A percentile compares a stretch with the other conserved stretches of the same genome.
Conservation (phyloP, 2,888 invertebrate genomes). For the Eledone cirrhosa region DNA sequence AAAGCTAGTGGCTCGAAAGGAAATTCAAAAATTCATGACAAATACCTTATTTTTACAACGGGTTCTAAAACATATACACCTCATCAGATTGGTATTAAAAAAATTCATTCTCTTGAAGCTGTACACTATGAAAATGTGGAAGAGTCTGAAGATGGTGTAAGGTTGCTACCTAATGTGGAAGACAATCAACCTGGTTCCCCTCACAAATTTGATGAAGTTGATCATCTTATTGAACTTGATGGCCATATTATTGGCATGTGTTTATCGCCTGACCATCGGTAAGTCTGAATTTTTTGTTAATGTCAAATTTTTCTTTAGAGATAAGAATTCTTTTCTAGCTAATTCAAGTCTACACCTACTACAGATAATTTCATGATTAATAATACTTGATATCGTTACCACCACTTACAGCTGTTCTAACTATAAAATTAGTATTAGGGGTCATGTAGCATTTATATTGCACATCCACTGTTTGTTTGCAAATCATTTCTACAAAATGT, state of each 20-base stretch:
- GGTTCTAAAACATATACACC: conserved; percentile 85
- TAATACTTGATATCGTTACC: too few species aligned
- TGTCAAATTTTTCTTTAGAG: too few species aligned
- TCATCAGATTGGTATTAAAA: conserved; percentile 78
- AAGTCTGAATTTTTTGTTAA: conserved; percentile 36
- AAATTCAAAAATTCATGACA: conserved; percentile 64
- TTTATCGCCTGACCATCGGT: conserved; percentile 83
- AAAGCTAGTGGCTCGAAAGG: not conserved
- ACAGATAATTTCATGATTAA: not conserved
- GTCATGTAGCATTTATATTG: too few species aligned
- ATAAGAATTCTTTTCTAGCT: not conserved
- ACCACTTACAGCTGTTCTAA: too few species aligned
- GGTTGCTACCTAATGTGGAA: conserved; percentile 50
- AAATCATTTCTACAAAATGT: too few species aligned
- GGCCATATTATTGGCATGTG: conserved; percentile 90
- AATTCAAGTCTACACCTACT: not conserved
- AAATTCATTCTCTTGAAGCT: conserved; percentile 74
- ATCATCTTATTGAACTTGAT: conserved; percentile 83
- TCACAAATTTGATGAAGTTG: conserved; percentile 73
- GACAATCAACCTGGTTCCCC: conserved; percentile 42
- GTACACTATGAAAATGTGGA: conserved; percentile 37
- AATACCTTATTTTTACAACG: conserved; percentile 83
- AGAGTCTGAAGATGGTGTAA: conserved; percentile 20
- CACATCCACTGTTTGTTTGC: too few species aligned
- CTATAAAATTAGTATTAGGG: too few species aligned